Evolutionary conservation across 2,888 invertebrate genomes (phyloP).

Genomic region (Reticulitermes lucifugus): DNA sequence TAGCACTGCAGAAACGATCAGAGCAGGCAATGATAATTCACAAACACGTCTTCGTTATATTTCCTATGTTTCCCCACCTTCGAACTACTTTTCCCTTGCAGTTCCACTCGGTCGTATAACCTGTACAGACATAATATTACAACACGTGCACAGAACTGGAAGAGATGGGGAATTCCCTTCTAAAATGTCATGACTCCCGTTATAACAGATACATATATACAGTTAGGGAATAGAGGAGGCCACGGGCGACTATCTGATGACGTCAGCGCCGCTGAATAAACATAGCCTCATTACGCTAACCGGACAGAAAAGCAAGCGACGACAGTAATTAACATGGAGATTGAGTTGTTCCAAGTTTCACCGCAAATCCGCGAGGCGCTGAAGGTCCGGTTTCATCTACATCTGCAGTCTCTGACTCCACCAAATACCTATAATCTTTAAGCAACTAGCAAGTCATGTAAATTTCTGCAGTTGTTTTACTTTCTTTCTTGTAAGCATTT

Average conservation of each 20-base stretch:
- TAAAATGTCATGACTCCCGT: slow-evolving; percentile 6
- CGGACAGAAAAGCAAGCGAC: slow-evolving; percentile 46
- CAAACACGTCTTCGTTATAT: not conserved
- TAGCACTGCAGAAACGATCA: not conserved
- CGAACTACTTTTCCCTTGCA: not conserved
- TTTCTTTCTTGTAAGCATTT: too few species aligned
- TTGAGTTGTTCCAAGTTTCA: slow-evolving; percentile 45
- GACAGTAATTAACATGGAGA: slow-evolving; percentile 51
- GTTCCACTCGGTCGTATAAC: too few species aligned
- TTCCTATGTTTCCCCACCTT: not conserved
- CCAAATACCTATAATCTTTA: too few species aligned
- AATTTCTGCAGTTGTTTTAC: too few species aligned
- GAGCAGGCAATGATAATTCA: slow-evolving; percentile 2
- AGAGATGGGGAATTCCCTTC: slow-evolving; percentile 12
- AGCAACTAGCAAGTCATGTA: too few species aligned
- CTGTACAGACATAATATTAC: too few species aligned
- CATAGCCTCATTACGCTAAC: slow-evolving; percentile 46
- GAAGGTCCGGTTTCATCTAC: not conserved
- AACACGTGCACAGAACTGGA: not conserved
- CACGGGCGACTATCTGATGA: slow-evolving; percentile 43
- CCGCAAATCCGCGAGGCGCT: not conserved
- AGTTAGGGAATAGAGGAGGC: slow-evolving; percentile 19
- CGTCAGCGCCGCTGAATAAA: slow-evolving; percentile 45
- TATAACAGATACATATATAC: not conserved
- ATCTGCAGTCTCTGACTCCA: not conserved